Conservation (phyloP, 2,113 vertebrate species). For the Nycticryphes semicollaris region DNA sequence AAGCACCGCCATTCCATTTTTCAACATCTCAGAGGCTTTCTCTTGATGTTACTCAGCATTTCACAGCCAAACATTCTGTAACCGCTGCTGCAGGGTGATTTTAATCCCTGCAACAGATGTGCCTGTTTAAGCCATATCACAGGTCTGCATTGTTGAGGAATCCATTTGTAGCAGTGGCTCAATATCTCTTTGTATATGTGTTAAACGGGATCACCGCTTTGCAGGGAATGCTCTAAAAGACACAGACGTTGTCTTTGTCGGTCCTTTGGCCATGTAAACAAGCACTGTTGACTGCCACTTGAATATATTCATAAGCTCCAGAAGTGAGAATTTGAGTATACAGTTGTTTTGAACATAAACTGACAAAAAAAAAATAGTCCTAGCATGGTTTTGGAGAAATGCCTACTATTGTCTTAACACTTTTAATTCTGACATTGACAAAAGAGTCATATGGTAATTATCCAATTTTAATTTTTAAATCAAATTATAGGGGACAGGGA, state of each 20-base stretch:
- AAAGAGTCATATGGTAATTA: slow-evolving; percentile 57
- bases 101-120: neutral
- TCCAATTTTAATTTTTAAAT: slow-evolving; percentile 51
- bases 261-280: neutral
- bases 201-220: neutral
- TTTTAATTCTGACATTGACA: slow-evolving; percentile 8
- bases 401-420: neutral
- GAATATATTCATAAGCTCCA: neutral
- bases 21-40: neutral
- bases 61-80: neutral
- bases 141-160: neutral
- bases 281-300: neutral
- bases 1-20: neutral
- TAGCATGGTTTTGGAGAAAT: neutral
- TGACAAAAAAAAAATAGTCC: neutral
- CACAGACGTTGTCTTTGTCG: neutral
- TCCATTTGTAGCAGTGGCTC: neutral
- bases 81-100: neutral
- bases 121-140: neutral
- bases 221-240: neutral
- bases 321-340: neutral
- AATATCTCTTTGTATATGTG: neutral
- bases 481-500: slow-evolving; percentile 22
- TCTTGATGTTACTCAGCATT: neutral
- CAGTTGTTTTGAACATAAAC: neutral